Conservation (phyloP, 2,888 invertebrate species). For the Hedychridium roseum region DNA sequence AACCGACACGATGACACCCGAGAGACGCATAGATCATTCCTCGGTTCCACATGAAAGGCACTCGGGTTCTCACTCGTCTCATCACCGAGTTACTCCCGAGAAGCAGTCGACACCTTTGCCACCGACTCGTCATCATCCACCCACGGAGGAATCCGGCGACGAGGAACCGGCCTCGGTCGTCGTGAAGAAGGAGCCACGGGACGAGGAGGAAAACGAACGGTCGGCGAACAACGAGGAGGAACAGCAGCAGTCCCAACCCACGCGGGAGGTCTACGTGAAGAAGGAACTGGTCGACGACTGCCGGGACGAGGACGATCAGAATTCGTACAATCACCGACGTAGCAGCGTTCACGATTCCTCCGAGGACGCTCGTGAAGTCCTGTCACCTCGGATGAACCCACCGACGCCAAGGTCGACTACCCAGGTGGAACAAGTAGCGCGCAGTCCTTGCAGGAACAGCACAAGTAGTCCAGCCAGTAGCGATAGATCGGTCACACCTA, state of each 20-base stretch:
- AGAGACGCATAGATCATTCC: slow-evolving; percentile 72
- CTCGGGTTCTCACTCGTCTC: slow-evolving; percentile 73
- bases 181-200: slow-evolving; percentile 56
- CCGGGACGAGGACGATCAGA: slow-evolving; percentile 65
- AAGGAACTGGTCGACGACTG: slow-evolving; percentile 71
- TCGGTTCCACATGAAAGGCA: slow-evolving; percentile 72
- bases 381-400: slow-evolving; percentile 58
- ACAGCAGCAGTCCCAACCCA: slow-evolving; percentile 54
- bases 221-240: slow-evolving; percentile 58
- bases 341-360: slow-evolving; percentile 55
- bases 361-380: slow-evolving; percentile 58
- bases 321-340: slow-evolving; percentile 50
- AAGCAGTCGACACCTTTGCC: slow-evolving; percentile 63
- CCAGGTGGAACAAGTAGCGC: slow-evolving; percentile 63
- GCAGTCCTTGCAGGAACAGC: slow-evolving; percentile 72
- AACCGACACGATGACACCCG: slow-evolving; percentile 83
- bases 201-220: slow-evolving; percentile 60
- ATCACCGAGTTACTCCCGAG: slow-evolving; percentile 64
- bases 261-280: slow-evolving; percentile 68
- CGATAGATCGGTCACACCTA: slow-evolving; percentile 80
- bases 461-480: slow-evolving; percentile 78
- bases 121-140: slow-evolving; percentile 28
- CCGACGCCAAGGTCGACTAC: slow-evolving; percentile 67
- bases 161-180: slow-evolving; percentile 67
- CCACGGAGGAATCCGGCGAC: slow-evolving; percentile 65